A percentile compares a stretch with the other conserved stretches of the same genome.
Evolutionary conservation across 2,797 vertebrate genomes (phyloP).

Genomic region (Chromis chromis): DNA sequence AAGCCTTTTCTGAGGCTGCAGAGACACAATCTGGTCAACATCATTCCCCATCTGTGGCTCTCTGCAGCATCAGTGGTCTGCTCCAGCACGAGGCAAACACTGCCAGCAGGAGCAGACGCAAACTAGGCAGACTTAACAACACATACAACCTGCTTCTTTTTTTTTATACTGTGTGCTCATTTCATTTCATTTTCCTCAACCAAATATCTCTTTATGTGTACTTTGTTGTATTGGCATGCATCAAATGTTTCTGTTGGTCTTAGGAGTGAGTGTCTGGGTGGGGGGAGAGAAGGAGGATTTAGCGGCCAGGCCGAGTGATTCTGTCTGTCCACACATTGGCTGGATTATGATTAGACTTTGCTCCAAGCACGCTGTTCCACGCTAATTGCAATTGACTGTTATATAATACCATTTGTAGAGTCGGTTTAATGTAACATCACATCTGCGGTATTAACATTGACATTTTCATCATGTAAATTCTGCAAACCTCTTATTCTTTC

Average conservation of each 20-base stretch:
- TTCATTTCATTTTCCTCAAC: neutral
- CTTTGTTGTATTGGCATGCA: neutral
- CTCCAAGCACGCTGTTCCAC: conserved; percentile 27
- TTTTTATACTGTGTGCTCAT: neutral
- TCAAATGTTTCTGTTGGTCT: neutral
- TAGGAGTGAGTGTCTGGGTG: neutral
- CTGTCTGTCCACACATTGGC: conserved; percentile 44
- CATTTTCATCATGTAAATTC: conserved; percentile 29
- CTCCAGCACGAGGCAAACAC: neutral
- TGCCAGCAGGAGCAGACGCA: conserved; percentile 12
- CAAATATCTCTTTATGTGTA: neutral
- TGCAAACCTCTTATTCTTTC: neutral
- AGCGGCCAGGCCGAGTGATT: conserved; percentile 21
- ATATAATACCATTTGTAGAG: conserved; percentile 45
- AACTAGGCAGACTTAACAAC: conserved; percentile 16
- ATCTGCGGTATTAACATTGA: conserved; percentile 27
- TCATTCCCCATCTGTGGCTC: conserved; percentile 59
- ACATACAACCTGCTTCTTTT: neutral
- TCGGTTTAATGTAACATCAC: conserved; percentile 39
- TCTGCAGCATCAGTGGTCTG: conserved; percentile 26
- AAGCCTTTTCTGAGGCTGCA: conserved; percentile 47
- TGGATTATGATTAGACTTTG: conserved; percentile 39
- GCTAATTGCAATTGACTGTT: conserved; percentile 57
- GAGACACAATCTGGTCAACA: conserved; percentile 73
- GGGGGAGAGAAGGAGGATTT: conserved; percentile 41